These are phyloP conservation scores for Xiphydria camelus DNA, from an alignment of 2,888 invertebrate genomes.

Conservation along the genomic window DNA sequence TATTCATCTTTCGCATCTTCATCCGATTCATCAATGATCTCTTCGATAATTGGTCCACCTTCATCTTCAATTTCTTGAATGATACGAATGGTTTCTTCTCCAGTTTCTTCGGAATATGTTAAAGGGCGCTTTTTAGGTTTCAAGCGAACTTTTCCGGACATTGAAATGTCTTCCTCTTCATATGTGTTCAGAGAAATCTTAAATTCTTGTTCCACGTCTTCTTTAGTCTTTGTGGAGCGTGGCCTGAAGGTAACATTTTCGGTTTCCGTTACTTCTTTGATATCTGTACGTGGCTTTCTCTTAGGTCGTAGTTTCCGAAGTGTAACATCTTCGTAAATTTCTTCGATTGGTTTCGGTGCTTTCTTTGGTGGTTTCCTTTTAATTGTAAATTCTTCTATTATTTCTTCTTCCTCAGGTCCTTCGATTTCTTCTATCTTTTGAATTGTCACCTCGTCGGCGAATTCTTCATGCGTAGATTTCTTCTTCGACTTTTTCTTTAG, in stretches of 20 bases:
- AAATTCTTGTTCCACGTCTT: conserved; percentile 88
- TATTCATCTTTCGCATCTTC: conserved; percentile 62
- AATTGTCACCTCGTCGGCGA: conserved; percentile 42
- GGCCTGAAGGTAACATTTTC: conserved; percentile 82
- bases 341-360: conserved; percentile 61
- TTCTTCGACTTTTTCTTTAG: conserved; percentile 50
- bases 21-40: conserved; percentile 68
- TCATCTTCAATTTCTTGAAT: conserved; percentile 69
- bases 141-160: conserved; percentile 80
- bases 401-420: conserved; percentile 38
- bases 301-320: conserved; percentile 74
- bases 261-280: conserved; percentile 74
- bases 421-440: conserved; percentile 29
- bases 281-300: conserved; percentile 67
- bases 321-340: conserved; percentile 70
- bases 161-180: conserved; percentile 85
- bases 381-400: conserved; percentile 61
- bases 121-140: conserved; percentile 71
- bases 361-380: conserved; percentile 60
- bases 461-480: conserved; percentile 37
- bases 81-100: conserved; percentile 74
- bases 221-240: conserved; percentile 75
- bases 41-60: conserved; percentile 64
- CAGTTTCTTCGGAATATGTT: conserved; percentile 77
- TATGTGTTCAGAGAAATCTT: conserved; percentile 83